phyloP scores from a whole-genome alignment of 2,113 vertebrate genomes.

The Lepidothrix coronata region DNA sequence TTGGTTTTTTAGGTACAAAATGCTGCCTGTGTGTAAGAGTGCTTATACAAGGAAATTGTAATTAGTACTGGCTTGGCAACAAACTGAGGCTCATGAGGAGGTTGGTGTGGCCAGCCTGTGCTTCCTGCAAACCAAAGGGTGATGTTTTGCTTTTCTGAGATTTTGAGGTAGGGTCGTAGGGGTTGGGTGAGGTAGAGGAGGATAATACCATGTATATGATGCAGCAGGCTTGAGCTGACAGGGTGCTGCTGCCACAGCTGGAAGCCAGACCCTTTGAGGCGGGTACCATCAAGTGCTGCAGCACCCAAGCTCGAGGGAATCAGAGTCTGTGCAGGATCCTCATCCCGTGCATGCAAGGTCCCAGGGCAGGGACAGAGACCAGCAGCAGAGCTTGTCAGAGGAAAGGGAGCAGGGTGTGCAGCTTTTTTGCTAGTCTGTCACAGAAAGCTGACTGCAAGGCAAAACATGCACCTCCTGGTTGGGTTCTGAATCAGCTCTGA shows the following conservation, averaged over 20 bases:
- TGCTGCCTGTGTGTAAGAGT: neutral
- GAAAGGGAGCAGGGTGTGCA: too few relatives aligned
- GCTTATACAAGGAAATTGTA: neutral
- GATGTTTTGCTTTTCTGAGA: neutral
- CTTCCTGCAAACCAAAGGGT: neutral
- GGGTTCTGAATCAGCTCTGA: neutral
- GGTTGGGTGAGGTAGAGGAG: neutral
- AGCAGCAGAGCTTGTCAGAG: neutral
- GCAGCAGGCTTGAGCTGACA: neutral
- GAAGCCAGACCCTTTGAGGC: accelerated
- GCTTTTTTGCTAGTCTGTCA: neutral
- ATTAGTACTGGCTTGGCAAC: neutral
- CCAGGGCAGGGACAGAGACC: neutral
- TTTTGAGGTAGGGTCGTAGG: neutral
- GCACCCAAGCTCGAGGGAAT: neutral
- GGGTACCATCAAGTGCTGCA: neutral
- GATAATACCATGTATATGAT: accelerated
- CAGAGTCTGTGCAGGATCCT: neutral
- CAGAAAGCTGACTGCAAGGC: neutral
- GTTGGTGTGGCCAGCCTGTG: neutral
- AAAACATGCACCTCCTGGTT: neutral
- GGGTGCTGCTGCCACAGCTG: neutral
- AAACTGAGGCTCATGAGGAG: neutral
- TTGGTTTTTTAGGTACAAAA: neutral
- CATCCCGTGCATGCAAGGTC: accelerated